phyloP scores from a whole-genome alignment of 2,888 invertebrate species.

The Synanthedon formicaeformis region DNA sequence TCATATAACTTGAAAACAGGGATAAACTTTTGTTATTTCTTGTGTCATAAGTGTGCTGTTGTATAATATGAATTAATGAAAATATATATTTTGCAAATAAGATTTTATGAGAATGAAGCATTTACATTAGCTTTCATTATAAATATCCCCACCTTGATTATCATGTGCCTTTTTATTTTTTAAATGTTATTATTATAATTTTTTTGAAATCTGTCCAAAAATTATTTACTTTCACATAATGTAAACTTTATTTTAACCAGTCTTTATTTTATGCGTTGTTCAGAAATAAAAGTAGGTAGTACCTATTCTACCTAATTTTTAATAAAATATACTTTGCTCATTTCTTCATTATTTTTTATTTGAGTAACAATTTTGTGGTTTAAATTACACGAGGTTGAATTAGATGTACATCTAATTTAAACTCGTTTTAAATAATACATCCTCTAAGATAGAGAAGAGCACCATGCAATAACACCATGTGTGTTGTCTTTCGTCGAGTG shows the following conservation, averaged over 20 bases:
- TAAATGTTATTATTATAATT: constrained; percentile 23
- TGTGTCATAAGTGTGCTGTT: no score
- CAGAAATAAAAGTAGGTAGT: no score
- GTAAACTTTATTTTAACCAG: no score
- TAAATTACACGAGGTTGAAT: no score
- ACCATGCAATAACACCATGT: no score
- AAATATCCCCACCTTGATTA: constrained; percentile 52
- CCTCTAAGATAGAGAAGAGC: no score
- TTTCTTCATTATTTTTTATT: background rate
- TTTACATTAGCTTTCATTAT: constrained; percentile 3
- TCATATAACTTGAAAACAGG: constrained; percentile 22
- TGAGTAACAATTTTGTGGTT: no score
- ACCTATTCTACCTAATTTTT: background rate
- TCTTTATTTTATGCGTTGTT: no score
- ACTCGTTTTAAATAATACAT: no score
- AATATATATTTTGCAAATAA: background rate
- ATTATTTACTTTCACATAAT: constrained; percentile 13
- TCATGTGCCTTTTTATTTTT: constrained; percentile 54
- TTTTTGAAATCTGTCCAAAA: constrained; percentile 24
- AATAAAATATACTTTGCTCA: background rate
- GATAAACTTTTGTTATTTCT: no score
- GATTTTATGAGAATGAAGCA: background rate
- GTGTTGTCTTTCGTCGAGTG: no score
- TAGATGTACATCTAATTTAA: no score
- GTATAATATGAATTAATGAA: background rate